A percentile compares a stretch with the other conserved stretches of the same genome.
phyloP scores from a whole-genome alignment of 2,797 vertebrate species.

The Malurus splendens region DNA sequence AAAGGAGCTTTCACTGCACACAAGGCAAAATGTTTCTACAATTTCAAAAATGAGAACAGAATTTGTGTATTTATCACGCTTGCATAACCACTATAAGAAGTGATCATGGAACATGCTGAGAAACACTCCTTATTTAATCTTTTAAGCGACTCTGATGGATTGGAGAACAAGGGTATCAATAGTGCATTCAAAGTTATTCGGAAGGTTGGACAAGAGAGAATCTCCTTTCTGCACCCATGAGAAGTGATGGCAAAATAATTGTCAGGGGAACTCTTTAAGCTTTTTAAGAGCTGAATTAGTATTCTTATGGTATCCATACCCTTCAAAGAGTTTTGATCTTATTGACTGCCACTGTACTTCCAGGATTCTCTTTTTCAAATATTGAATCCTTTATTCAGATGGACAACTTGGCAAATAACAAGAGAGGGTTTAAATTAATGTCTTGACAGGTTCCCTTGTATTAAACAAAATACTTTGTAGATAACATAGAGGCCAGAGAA shows the following conservation, averaged over 20 bases:
- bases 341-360: not conserved
- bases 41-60: not conserved
- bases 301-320: not conserved
- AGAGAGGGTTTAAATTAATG: not conserved
- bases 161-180: not conserved
- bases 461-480: not conserved
- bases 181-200: not conserved
- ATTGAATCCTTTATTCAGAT: not conserved
- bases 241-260: not conserved
- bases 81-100: not conserved
- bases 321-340: not conserved
- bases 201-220: not conserved
- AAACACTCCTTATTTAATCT: not conserved
- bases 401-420: not conserved
- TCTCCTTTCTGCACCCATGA: not conserved
- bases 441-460: not conserved
- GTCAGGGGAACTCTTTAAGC: not conserved
- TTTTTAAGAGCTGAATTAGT: not conserved
- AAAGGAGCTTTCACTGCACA: not conserved
- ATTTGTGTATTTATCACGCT: not conserved
- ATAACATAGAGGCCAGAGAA: not conserved
- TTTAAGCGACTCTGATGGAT: not conserved
- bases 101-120: not conserved
- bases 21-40: not conserved
- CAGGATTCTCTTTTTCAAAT: not conserved